These are phyloP conservation scores for Odontocerum albicorne DNA, from an alignment of 2,888 invertebrate species.

Conservation along the genomic window DNA sequence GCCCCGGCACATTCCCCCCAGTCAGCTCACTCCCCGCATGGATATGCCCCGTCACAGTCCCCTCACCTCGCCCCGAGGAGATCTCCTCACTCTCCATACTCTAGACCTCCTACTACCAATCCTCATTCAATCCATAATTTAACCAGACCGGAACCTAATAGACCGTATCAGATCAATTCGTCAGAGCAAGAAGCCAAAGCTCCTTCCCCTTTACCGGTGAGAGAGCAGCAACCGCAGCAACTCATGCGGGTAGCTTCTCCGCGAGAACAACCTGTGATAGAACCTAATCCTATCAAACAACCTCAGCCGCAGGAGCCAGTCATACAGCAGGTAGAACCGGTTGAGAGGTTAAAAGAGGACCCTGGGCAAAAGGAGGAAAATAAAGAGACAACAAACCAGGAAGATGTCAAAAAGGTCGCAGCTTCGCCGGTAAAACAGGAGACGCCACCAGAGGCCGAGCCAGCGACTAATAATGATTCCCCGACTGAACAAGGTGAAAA, in stretches of 20 bases:
- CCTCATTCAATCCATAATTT: constrained; percentile 36
- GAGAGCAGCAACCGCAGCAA: constrained; percentile 16
- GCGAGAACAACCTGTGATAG: constrained; percentile 10
- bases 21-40: constrained; percentile 44
- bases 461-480: not conserved
- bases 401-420: constrained; percentile 1
- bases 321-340: not conserved
- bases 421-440: not conserved
- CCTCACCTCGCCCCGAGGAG: constrained; percentile 36
- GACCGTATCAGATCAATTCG: constrained; percentile 27
- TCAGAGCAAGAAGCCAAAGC: constrained; percentile 25
- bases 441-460: not conserved
- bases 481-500: constrained; percentile 20
- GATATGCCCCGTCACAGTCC: constrained; percentile 38
- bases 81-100: constrained; percentile 38
- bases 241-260: constrained; percentile 7
- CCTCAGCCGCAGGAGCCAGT: not conserved
- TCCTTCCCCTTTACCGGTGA: constrained; percentile 29
- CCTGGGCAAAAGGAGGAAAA: constrained; percentile 2
- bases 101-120: constrained; percentile 34
- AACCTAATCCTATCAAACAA: constrained; percentile 10
- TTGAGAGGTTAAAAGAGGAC: constrained; percentile 13
- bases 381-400: constrained; percentile 1
- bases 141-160: constrained; percentile 37
- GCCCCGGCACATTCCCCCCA: constrained; percentile 43